These are phyloP conservation scores for Prionace glauca DNA, from an alignment of 2,797 vertebrate species.

Conservation along the genomic window DNA sequence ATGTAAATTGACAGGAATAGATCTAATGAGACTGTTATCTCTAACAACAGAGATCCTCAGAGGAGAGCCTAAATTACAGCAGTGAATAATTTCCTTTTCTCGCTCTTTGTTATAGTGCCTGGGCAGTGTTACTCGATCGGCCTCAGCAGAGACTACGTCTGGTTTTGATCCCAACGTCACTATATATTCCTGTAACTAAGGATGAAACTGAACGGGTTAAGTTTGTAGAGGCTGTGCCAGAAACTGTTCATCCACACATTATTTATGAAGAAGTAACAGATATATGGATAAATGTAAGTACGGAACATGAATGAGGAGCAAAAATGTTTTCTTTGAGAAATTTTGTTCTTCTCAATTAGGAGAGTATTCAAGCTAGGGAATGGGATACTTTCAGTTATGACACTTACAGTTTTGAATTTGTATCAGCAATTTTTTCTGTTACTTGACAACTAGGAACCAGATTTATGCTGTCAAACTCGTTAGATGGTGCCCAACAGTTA, in stretches of 20 bases:
- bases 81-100: neutral
- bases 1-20: neutral
- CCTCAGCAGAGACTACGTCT: constrained; percentile 86
- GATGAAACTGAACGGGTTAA: constrained; percentile 69
- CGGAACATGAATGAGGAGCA: neutral
- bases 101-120: constrained; percentile 62
- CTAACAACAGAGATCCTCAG: neutral
- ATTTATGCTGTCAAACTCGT: neutral
- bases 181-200: constrained; percentile 76
- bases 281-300: constrained; percentile 80
- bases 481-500: neutral
- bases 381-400: neutral
- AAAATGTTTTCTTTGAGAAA: neutral
- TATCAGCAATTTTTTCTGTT: neutral
- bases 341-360: neutral
- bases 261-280: constrained; percentile 88
- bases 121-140: constrained; percentile 90
- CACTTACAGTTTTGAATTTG: neutral
- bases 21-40: neutral
- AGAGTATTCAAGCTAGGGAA: neutral
- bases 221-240: constrained; percentile 70
- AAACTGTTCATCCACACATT: constrained; percentile 73
- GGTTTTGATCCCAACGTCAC: constrained; percentile 75
- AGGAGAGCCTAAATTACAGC: neutral
- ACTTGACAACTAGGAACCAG: neutral